Evolutionary conservation across 2,888 invertebrate species (phyloP).

Genomic region (Meta bourneti): DNA sequence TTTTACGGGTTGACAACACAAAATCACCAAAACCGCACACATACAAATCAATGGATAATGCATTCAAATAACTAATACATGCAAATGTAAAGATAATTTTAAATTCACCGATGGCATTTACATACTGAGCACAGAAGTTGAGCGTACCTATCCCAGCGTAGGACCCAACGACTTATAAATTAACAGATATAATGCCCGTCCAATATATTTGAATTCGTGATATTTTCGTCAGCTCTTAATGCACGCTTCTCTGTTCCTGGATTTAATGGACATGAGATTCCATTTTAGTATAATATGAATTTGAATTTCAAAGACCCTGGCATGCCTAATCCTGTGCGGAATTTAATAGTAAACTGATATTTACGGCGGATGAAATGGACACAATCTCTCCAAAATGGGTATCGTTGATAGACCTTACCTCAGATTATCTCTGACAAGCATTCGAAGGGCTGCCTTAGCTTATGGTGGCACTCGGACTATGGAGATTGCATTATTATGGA

Average conservation of each 20-base stretch:
- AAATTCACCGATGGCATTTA: not conserved
- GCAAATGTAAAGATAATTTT: conserved; percentile 14
- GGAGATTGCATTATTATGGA: no score
- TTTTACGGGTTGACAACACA: no score
- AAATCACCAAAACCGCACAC: not conserved
- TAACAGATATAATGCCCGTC: conserved; percentile 12
- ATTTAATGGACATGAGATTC: conserved; percentile 49
- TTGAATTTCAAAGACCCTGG: conserved; percentile 21
- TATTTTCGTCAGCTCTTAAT: conserved; percentile 28
- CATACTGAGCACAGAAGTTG: conserved; percentile 16
- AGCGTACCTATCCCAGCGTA: not conserved
- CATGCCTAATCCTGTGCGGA: not conserved
- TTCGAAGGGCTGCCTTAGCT: not conserved
- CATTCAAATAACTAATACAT: conserved; percentile 8
- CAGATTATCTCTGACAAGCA: not conserved
- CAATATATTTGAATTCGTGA: not conserved
- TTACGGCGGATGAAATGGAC: not conserved
- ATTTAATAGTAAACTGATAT: not conserved
- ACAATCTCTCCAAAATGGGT: not conserved
- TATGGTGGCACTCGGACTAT: no score
- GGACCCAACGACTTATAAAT: conserved; percentile 16
- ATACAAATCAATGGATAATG: not conserved
- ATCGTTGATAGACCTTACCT: not conserved
- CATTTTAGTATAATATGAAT: conserved; percentile 47
- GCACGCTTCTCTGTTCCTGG: conserved; percentile 9